phyloP scores from a whole-genome alignment of 1,140 invertebrate genomes.

The Drosophila funebris region DNA sequence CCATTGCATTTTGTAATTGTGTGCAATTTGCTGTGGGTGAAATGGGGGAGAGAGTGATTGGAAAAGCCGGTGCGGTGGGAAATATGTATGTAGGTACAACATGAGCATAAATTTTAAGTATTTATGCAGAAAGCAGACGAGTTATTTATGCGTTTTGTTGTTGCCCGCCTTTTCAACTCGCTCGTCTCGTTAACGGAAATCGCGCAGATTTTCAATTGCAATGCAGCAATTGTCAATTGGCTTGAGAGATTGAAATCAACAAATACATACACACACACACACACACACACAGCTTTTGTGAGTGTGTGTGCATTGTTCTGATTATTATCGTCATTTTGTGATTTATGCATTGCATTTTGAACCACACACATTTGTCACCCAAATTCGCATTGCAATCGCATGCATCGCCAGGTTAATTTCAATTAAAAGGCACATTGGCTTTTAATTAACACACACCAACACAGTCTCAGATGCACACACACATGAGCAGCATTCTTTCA shows the following conservation, averaged over 20 bases:
- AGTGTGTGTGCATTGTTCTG: constrained; percentile 56
- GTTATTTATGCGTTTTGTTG: constrained; percentile 56
- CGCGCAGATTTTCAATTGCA: constrained; percentile 73
- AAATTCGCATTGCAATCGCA: constrained; percentile 49
- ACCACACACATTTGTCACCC: constrained; percentile 60
- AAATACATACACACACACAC: constrained; percentile 4
- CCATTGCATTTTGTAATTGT: constrained; percentile 81
- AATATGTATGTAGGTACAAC: constrained; percentile 10
- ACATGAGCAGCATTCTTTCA: constrained; percentile 1
- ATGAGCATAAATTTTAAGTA: constrained; percentile 68
- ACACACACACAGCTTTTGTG: constrained; percentile 1
- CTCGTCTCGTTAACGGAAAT: constrained; percentile 63
- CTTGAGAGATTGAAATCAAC: constrained; percentile 73
- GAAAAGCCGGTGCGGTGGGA: not conserved
- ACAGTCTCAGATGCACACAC: not conserved
- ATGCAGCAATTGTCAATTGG: constrained; percentile 75
- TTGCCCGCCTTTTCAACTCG: constrained; percentile 30
- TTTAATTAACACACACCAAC: constrained; percentile 62
- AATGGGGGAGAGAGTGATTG: too few species aligned
- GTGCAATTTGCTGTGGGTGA: constrained; percentile 53
- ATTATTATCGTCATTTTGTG: constrained; percentile 67
- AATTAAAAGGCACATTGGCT: constrained; percentile 63
- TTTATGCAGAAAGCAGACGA: constrained; percentile 60
- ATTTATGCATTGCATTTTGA: constrained; percentile 75
- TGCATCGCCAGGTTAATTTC: constrained; percentile 68